These are phyloP conservation scores for Hemibagrus guttatus DNA, from an alignment of 2,797 vertebrate species.

Conservation along the genomic window DNA sequence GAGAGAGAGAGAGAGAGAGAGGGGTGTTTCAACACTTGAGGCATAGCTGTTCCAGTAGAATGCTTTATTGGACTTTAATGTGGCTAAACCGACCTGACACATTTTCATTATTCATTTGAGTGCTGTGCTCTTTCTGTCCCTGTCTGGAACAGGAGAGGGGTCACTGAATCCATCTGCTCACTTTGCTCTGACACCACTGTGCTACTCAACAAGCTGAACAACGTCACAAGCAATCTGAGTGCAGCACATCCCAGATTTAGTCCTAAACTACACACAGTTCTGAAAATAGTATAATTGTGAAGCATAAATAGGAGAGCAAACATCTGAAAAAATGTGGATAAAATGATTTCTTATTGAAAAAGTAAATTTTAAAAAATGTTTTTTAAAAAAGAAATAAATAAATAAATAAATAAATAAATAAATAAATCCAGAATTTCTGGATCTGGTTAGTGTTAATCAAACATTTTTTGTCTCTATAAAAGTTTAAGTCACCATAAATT, in stretches of 20 bases:
- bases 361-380: no score
- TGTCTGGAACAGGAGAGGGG: constrained; percentile 29
- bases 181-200: constrained; percentile 24
- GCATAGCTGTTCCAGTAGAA: constrained; percentile 26
- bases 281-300: background rate
- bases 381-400: no score
- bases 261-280: background rate
- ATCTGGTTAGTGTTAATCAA: background rate
- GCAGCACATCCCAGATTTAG: constrained; percentile 13
- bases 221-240: background rate
- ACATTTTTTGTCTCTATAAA: background rate
- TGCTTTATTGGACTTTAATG: constrained; percentile 27
- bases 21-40: background rate
- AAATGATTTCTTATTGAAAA: background rate
- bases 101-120: constrained; percentile 47
- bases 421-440: background rate
- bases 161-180: constrained; percentile 12
- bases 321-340: background rate
- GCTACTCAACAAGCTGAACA: constrained; percentile 26
- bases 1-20: background rate
- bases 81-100: constrained; percentile 26
- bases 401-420: no score
- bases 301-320: background rate
- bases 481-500: background rate
- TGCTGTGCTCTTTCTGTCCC: constrained; percentile 21